phyloP scores from a whole-genome alignment of 2,113 vertebrate species.

The Prietella phreatophila region DNA sequence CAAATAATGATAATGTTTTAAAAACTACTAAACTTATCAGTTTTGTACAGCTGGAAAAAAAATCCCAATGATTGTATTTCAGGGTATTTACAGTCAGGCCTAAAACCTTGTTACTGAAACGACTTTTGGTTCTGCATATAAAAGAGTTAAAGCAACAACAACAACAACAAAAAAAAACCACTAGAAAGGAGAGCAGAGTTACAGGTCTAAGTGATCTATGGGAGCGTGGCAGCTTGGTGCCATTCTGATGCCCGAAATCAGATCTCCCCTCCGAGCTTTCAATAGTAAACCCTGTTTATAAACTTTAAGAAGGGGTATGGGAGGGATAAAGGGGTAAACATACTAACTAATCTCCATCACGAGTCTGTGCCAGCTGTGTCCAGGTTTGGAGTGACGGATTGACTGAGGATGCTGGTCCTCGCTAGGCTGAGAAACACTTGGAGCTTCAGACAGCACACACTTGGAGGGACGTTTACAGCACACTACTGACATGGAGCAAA shows the following conservation, averaged over 20 bases:
- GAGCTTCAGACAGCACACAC: background rate
- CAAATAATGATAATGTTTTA: slow-evolving; percentile 80
- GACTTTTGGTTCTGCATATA: slow-evolving; percentile 77
- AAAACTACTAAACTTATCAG: slow-evolving; percentile 74
- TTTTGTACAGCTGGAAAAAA: slow-evolving; percentile 67
- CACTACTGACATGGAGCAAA: slow-evolving; percentile 18
- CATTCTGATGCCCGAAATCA: slow-evolving; percentile 56
- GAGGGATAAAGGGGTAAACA: slow-evolving; percentile 31
- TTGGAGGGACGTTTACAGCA: background rate
- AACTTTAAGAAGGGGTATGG: slow-evolving; percentile 64
- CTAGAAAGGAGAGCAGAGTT: slow-evolving; percentile 43
- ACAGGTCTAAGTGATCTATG: slow-evolving; percentile 59
- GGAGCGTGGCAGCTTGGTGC: slow-evolving; percentile 59
- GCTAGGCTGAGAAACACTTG: slow-evolving; percentile 29
- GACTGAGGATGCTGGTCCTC: slow-evolving; percentile 7
- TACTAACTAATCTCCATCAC: slow-evolving; percentile 29
- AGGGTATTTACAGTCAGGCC: slow-evolving; percentile 72
- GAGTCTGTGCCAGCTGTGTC: background rate
- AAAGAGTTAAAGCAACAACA: slow-evolving; percentile 72
- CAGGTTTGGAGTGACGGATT: slow-evolving; percentile 33
- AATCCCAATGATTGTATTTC: slow-evolving; percentile 73
- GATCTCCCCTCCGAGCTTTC: slow-evolving; percentile 47
- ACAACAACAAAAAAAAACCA: slow-evolving; percentile 1
- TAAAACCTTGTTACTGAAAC: slow-evolving; percentile 70
- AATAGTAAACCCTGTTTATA: slow-evolving; percentile 76